Percentiles rank a stretch among this genome's conserved stretches.
Conservation (phyloP, 2,888 invertebrate species). For the Terebella lapidaria region DNA sequence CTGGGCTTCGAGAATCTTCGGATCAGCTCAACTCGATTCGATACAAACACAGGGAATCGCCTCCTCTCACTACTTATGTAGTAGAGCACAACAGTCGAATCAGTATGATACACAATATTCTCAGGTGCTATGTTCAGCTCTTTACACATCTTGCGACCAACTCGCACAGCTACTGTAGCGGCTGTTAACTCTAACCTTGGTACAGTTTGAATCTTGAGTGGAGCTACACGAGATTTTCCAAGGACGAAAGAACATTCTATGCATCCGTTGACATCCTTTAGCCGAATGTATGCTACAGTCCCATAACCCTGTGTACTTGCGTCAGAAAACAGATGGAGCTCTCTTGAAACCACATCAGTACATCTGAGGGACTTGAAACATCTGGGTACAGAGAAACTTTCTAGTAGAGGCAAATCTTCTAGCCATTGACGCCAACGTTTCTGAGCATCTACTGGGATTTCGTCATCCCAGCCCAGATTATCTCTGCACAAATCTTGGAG, state of each 20-base stretch:
- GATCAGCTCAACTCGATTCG: conserved; percentile 27
- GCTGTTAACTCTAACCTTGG: conserved; percentile 26
- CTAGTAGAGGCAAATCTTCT: neutral
- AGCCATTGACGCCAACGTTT: neutral
- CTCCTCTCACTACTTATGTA: conserved; percentile 26
- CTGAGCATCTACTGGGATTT: too few relatives aligned
- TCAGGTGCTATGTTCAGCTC: neutral
- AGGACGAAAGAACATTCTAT: conserved; percentile 24
- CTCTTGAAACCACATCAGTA: conserved; percentile 8
- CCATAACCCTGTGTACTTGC: conserved; percentile 25
- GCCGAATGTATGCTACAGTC: conserved; percentile 12
- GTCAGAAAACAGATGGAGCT: conserved; percentile 30
- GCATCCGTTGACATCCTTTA: conserved; percentile 10
- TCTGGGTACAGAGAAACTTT: neutral
- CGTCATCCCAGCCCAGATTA: conserved; percentile 25
- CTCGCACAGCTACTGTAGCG: conserved; percentile 13
- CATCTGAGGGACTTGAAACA: conserved; percentile 21
- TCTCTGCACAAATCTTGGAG: conserved; percentile 23
- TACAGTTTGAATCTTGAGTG: conserved; percentile 22
- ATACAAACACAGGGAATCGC: conserved; percentile 28
- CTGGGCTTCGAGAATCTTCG: too few relatives aligned
- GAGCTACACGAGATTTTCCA: conserved; percentile 24
- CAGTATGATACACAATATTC: conserved; percentile 17
- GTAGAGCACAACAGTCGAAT: too few relatives aligned
- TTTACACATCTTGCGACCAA: neutral